phyloP scores from a whole-genome alignment of 2,888 invertebrate genomes.

The Anticlea derivata region DNA sequence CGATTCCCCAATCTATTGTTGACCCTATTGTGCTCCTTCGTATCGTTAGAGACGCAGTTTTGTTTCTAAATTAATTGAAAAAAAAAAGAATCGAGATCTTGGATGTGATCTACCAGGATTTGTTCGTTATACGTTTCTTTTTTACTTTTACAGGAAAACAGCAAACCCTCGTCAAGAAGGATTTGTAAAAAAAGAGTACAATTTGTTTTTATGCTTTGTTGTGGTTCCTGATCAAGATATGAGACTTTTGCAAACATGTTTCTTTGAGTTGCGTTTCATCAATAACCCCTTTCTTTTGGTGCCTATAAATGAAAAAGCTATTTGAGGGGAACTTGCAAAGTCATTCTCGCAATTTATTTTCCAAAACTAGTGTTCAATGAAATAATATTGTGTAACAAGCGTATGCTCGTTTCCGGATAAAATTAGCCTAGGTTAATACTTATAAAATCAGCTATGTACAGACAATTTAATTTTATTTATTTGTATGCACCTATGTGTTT shows the following conservation, averaged over 20 bases:
- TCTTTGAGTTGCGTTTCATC: conserved; percentile 43
- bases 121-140: conserved; percentile 71
- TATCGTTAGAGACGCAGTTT: conserved; percentile 27
- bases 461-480: no score
- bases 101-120: conserved; percentile 71
- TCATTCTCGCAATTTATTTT: no score
- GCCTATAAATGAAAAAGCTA: no score
- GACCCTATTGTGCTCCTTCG: conserved; percentile 20
- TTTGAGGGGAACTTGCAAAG: no score
- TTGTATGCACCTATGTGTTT: no score
- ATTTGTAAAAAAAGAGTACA: conserved; percentile 77
- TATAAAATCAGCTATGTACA: no score
- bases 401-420: no score
- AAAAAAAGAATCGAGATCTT: conserved; percentile 57
- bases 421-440: no score
- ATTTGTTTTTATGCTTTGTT: conserved; percentile 76
- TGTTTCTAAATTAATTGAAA: conserved; percentile 57
- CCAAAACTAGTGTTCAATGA: no score
- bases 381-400: no score
- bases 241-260: conserved; percentile 35
- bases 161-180: conserved; percentile 77
- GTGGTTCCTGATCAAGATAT: conserved; percentile 73
- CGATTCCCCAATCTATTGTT: conserved; percentile 26
- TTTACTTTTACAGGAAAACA: conserved; percentile 65
- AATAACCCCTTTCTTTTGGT: conserved; percentile 1